Evolutionary conservation across 92 coral and sea anemone genomes (phyloP), one percentile per base, ranked within the genome.

Genomic region (Porites cylindrica): DNA sequence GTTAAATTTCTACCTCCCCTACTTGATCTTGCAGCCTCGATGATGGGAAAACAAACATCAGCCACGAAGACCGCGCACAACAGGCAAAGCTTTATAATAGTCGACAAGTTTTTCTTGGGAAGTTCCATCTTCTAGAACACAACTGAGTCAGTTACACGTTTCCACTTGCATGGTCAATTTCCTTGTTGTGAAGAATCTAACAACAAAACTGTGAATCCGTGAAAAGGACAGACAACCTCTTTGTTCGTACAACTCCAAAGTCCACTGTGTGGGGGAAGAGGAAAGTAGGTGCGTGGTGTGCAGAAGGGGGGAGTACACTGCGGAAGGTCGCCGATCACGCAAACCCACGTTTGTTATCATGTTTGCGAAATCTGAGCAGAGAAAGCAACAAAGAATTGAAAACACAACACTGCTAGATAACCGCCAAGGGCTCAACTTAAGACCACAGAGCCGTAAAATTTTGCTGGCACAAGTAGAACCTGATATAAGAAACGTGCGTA

Each of bases 1-100:
- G 56, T 21, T 71, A 19, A 68, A 16, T 1, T 19, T 18, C 51
- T 74, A 80, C 26, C 26, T 24, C 26, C 26, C 26, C 26, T 24
- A 24, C 84, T 66, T 80, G 75, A 52, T 80, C 84, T 53, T 7
- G 84, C 23, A 13, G 65, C 84, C 8, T 8, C 64, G 18, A 8
- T 66, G 82, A 38, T 18, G 18, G n/a, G 10, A 38, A 63, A 18
- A 65, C 71, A 78, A 78, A 78, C 29, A 14, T 51, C 51, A 67
- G 7, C 10, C 60, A 54, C 74, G 10, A 79, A 10, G 63, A 80
- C 16, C 19, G 29, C 84, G 8, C 6, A 80, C 24, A 80, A 67
- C 3, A 65, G 52, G 54, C 18, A 7, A 18, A 47, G 10, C 47
- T 65, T 67, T 32, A 32, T 32, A 6, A 65, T 1, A 19, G 29